A percentile compares a stretch with the other conserved stretches of the same genome.
phyloP scores from a whole-genome alignment of 1,140 invertebrate species.

The Nomia melanderi region DNA sequence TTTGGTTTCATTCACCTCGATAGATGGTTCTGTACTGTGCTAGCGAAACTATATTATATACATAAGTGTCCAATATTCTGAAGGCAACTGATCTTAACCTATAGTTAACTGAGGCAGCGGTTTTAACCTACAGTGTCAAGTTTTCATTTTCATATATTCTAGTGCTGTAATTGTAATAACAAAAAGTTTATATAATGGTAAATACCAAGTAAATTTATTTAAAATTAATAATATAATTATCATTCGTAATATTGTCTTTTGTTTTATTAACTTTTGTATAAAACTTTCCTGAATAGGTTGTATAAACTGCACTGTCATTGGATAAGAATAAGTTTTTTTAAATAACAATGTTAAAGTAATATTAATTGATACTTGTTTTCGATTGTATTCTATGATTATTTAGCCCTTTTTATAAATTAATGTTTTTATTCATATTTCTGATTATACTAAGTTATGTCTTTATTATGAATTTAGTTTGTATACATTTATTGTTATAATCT shows the following conservation, averaged over 20 bases:
- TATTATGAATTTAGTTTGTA: neutral
- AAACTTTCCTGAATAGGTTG: slow-evolving; percentile 12
- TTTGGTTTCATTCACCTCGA: too few species aligned
- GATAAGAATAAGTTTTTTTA: neutral
- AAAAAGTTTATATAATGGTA: slow-evolving; percentile 27
- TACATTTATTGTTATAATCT: neutral
- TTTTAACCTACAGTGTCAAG: neutral
- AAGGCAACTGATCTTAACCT: neutral
- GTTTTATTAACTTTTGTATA: neutral
- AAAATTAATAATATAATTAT: neutral
- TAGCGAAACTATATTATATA: too few species aligned
- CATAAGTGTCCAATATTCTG: too few species aligned
- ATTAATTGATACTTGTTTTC: too few species aligned
- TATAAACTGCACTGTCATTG: slow-evolving; percentile 43
- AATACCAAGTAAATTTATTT: neutral
- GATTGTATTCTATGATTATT: too few species aligned
- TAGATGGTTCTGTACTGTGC: too few species aligned
- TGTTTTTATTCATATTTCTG: too few species aligned
- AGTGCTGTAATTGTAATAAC: neutral
- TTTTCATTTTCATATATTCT: slow-evolving; percentile 12
- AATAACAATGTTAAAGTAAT: slow-evolving; percentile 1
- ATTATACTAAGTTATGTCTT: too few species aligned
- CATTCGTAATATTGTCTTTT: neutral
- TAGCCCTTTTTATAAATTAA: too few species aligned
- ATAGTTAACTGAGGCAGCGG: too few species aligned